Conservation (phyloP, 2,113 vertebrate species). For the Eublepharis macularius region DNA sequence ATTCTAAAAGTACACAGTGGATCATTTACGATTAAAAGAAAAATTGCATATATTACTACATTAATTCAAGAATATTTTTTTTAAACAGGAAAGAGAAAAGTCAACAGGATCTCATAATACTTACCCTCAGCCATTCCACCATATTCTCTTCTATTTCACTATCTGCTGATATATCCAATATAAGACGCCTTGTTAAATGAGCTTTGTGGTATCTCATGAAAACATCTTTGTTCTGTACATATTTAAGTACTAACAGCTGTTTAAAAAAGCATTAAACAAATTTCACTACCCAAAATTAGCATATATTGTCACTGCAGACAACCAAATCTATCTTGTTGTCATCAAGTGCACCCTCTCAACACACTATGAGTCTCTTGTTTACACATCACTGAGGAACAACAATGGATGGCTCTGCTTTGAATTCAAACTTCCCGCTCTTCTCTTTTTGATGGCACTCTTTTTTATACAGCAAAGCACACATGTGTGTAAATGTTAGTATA, state of each 20-base stretch:
- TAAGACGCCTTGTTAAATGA: constrained; percentile 94
- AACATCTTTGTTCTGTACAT: constrained; percentile 99
- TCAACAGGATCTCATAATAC: constrained; percentile 38
- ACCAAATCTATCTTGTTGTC: not conserved
- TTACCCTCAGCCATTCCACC: constrained; percentile 99
- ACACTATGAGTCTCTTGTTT: not conserved
- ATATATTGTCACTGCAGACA: not conserved
- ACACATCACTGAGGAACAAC: not conserved
- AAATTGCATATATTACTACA: not conserved
- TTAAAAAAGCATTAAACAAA: constrained; percentile 37
- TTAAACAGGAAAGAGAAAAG: not conserved
- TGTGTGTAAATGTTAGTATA: not conserved
- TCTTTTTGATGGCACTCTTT: not conserved
- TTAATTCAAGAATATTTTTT: not conserved
- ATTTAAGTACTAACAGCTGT: constrained; percentile 97
- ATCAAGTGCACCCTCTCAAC: not conserved
- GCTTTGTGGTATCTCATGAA: constrained; percentile 99
- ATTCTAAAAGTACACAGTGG: not conserved
- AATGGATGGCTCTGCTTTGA: not conserved
- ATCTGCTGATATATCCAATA: constrained; percentile 98
- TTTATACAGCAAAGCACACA: not conserved
- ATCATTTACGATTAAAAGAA: not conserved
- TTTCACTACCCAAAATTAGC: not conserved
- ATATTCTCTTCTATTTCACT: constrained; percentile 99
- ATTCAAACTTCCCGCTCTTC: not conserved